phyloP scores from a whole-genome alignment of 37 sponge, comb jelly and placozoan species.

The Chondrilla cf. caribensis region DNA sequence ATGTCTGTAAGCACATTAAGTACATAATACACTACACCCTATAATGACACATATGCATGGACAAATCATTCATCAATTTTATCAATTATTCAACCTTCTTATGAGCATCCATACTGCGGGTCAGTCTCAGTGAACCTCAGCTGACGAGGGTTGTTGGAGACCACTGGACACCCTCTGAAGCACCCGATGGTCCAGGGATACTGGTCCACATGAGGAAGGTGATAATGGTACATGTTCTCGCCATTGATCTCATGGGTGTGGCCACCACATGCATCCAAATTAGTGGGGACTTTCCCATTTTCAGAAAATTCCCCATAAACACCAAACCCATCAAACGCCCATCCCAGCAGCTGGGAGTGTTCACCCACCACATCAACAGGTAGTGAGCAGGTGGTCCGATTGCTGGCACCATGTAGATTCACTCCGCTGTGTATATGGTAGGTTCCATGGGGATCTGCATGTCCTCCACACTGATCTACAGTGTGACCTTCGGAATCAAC shows the following conservation, averaged over 20 bases:
- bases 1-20: too few relatives aligned
- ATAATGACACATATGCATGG: too few relatives aligned
- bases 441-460: conserved; percentile 41
- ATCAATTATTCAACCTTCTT: too few relatives aligned
- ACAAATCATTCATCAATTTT: too few relatives aligned
- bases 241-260: conserved; percentile 71
- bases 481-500: conserved; percentile 75
- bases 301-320: conserved; percentile 62
- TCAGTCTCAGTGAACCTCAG: too few relatives aligned
- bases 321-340: conserved; percentile 73
- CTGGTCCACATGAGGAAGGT: conserved; percentile 43
- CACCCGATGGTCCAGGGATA: conserved; percentile 79
- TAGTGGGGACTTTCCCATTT: conserved; percentile 47
- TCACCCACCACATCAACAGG: conserved; percentile 46
- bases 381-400: conserved; percentile 32
- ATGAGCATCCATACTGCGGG: too few relatives aligned
- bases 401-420: conserved; percentile 15
- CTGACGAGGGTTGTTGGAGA: conserved; percentile 43
- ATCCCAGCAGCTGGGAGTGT: conserved; percentile 62
- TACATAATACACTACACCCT: too few relatives aligned
- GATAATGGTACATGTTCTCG: conserved; percentile 53
- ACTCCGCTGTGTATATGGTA: conserved; percentile 64
- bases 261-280: conserved; percentile 59
- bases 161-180: conserved; percentile 63
- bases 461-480: conserved; percentile 62